Evolutionary conservation across 2,113 vertebrate species (phyloP).

Genomic region (Albula glossodonta): DNA sequence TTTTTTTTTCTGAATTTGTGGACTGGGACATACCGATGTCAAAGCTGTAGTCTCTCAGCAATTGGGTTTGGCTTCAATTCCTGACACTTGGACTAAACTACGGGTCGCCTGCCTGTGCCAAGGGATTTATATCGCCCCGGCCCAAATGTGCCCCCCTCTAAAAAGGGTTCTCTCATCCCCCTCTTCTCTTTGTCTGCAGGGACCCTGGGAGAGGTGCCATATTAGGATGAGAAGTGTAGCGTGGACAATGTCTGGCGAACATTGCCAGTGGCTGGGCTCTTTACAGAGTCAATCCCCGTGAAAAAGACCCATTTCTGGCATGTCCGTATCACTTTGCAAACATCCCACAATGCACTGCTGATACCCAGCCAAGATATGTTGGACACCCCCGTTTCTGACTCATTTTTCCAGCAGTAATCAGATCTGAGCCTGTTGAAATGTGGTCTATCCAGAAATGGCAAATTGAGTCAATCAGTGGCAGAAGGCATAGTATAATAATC

Average conservation of each 20-base stretch:
- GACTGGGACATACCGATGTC: slow-evolving; percentile 13
- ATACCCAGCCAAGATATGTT: too few species aligned
- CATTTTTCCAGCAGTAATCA: not conserved
- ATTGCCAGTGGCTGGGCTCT: slow-evolving; percentile 12
- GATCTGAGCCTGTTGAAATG: not conserved
- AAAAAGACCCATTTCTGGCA: not conserved
- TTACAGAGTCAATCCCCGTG: slow-evolving; percentile 36
- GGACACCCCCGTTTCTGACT: not conserved
- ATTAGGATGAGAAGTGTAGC: slow-evolving; percentile 14
- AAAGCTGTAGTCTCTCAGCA: not conserved
- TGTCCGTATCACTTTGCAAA: not conserved
- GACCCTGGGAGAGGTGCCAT: not conserved
- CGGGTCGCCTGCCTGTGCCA: slow-evolving; percentile 55
- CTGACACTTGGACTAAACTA: slow-evolving; percentile 21
- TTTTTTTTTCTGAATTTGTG: slow-evolving; percentile 28
- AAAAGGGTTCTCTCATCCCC: slow-evolving; percentile 43
- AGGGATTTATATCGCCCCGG: slow-evolving; percentile 63
- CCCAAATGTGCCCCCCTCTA: slow-evolving; percentile 58
- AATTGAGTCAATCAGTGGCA: not conserved
- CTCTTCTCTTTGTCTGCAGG: slow-evolving; percentile 40
- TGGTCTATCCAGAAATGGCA: slow-evolving; percentile 27
- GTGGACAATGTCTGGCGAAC: slow-evolving; percentile 19
- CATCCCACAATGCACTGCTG: slow-evolving; percentile 1
- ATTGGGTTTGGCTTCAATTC: slow-evolving; percentile 20
- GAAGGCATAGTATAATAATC: too few species aligned